Percentiles rank a stretch among this genome's conserved stretches.
phyloP scores from a whole-genome alignment of 2,888 invertebrate species.

The Ophonus ardosiacus region DNA sequence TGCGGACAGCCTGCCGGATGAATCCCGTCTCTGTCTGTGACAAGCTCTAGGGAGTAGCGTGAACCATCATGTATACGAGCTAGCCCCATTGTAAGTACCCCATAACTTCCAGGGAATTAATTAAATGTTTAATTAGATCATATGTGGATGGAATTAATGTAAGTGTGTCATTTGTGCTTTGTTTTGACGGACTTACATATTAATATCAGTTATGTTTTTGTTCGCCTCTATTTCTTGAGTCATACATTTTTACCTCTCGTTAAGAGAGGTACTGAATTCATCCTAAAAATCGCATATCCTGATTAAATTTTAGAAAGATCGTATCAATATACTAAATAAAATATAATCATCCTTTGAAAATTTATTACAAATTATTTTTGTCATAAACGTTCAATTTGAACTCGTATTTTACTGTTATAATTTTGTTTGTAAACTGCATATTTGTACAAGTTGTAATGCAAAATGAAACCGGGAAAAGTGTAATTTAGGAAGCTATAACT shows the following conservation, averaged over 20 bases:
- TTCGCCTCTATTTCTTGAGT: too few species aligned
- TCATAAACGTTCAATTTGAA: background rate
- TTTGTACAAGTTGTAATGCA: background rate
- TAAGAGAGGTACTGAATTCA: too few species aligned
- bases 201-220: too few species aligned
- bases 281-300: too few species aligned
- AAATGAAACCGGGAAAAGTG: background rate
- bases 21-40: slow-evolving; percentile 17
- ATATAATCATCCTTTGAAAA: too few species aligned
- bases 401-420: background rate
- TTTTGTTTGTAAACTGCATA: background rate
- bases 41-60: slow-evolving; percentile 19
- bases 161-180: slow-evolving; percentile 2
- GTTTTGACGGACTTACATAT: background rate
- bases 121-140: slow-evolving; percentile 14
- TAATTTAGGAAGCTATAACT: background rate
- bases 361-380: too few species aligned
- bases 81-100: background rate
- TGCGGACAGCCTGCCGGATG: slow-evolving; percentile 24
- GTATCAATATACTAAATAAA: too few species aligned
- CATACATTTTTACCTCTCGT: too few species aligned
- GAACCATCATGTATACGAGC: slow-evolving; percentile 5
- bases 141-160: background rate
- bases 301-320: too few species aligned
- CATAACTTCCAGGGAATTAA: slow-evolving; percentile 8